These are phyloP conservation scores for Phenacoccus solenopsis DNA, from an alignment of 1,140 invertebrate genomes.

Conservation along the genomic window DNA sequence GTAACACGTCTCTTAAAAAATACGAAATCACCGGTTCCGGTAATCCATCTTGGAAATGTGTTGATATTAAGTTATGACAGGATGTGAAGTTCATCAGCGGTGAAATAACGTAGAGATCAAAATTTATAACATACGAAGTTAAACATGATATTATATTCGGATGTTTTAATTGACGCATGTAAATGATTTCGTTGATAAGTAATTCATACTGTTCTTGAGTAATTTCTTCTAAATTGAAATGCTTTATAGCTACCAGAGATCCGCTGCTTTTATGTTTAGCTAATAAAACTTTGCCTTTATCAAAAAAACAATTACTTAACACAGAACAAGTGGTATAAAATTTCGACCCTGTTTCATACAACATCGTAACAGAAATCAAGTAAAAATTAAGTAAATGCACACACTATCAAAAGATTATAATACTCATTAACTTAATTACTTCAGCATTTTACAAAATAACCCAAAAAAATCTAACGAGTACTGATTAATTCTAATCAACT, in stretches of 20 bases:
- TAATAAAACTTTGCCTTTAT: slow-evolving; percentile 50
- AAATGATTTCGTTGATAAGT: slow-evolving; percentile 58
- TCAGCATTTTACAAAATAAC: too few relatives aligned
- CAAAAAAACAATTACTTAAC: slow-evolving; percentile 52
- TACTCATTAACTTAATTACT: too few relatives aligned
- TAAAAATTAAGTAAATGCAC: not conserved
- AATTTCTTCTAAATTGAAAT: slow-evolving; percentile 56
- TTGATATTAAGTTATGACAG: slow-evolving; percentile 60
- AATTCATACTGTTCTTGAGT: slow-evolving; percentile 40
- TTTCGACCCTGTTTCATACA: slow-evolving; percentile 29
- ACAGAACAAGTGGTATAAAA: slow-evolving; percentile 37
- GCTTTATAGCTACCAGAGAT: slow-evolving; percentile 56
- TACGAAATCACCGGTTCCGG: slow-evolving; percentile 67
- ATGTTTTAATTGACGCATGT: slow-evolving; percentile 59
- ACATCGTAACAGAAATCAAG: slow-evolving; percentile 15
- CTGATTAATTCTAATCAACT: too few relatives aligned
- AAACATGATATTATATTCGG: slow-evolving; percentile 59
- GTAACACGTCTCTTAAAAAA: slow-evolving; percentile 63
- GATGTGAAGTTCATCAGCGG: slow-evolving; percentile 71
- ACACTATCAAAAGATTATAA: not conserved
- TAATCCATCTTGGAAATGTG: slow-evolving; percentile 61
- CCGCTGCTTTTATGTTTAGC: slow-evolving; percentile 52
- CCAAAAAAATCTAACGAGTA: too few relatives aligned
- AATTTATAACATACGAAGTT: slow-evolving; percentile 56
- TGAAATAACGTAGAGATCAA: slow-evolving; percentile 62